Evolutionary conservation across 2,113 vertebrate species (phyloP).

Genomic region (Nematolebias whitei): DNA sequence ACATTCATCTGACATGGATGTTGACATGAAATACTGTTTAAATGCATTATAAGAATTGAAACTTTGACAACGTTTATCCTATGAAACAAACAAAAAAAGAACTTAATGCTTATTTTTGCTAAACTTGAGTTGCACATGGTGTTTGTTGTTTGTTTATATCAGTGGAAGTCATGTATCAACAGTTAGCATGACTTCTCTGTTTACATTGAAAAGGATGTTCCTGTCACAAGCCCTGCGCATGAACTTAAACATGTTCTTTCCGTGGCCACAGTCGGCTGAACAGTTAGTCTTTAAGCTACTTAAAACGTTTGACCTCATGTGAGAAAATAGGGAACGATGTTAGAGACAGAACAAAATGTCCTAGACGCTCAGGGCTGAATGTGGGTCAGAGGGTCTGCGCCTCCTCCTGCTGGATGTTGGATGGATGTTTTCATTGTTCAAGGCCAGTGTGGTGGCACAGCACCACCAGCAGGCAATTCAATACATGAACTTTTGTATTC

Average conservation of each 20-base stretch:
- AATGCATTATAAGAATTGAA: constrained; percentile 1
- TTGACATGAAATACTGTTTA: background rate
- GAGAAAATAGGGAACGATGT: constrained; percentile 52
- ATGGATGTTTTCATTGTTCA: constrained; percentile 49
- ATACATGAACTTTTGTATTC: background rate
- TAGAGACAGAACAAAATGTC: constrained; percentile 80
- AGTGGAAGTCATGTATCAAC: constrained; percentile 1
- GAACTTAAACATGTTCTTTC: constrained; percentile 30
- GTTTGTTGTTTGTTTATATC: background rate
- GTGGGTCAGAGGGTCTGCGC: constrained; percentile 71
- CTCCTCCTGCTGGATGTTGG: constrained; percentile 69
- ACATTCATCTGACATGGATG: background rate
- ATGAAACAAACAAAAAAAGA: background rate
- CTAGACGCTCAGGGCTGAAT: constrained; percentile 69
- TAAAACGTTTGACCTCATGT: constrained; percentile 63
- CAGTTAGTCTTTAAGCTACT: constrained; percentile 44
- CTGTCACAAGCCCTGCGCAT: constrained; percentile 16
- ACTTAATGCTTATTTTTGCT: background rate
- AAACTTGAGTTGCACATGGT: background rate
- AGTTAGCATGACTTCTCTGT: constrained; percentile 12
- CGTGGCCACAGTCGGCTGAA: constrained; percentile 21
- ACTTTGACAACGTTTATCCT: background rate
- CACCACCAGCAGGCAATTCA: constrained; percentile 1
- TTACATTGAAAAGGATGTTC: constrained; percentile 26
- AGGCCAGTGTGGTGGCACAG: background rate